These are phyloP conservation scores for Spea bombifrons DNA, from an alignment of 2,113 vertebrate species.

Conservation along the genomic window DNA sequence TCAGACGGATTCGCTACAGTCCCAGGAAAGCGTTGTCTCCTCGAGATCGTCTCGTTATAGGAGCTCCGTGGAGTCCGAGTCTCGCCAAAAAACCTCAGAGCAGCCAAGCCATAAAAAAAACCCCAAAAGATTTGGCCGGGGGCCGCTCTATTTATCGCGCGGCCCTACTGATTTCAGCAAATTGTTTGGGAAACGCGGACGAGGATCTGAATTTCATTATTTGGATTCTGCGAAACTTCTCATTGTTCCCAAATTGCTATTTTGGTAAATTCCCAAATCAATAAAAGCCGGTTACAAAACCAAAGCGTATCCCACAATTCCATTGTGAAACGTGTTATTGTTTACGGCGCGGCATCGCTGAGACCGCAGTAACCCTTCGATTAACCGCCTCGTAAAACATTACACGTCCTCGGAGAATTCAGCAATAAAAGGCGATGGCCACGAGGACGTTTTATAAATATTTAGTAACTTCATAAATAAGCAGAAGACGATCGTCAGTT, in stretches of 20 bases:
- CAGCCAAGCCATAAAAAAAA: too few relatives aligned
- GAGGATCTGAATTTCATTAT: neutral
- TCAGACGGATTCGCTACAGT: too few relatives aligned
- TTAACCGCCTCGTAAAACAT: neutral
- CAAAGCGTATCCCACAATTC: neutral
- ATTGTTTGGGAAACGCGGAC: too few relatives aligned
- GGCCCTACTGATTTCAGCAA: too few relatives aligned
- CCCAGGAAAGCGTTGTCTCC: too few relatives aligned
- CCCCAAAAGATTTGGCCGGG: too few relatives aligned
- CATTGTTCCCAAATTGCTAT: neutral
- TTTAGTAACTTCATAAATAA: neutral
- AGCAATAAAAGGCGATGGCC: neutral
- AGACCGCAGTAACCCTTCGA: neutral
- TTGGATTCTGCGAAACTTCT: neutral
- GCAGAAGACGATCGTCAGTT: neutral
- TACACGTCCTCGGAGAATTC: neutral
- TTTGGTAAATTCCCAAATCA: slow-evolving; percentile 3
- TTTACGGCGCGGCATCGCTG: neutral
- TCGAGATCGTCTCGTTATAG: too few relatives aligned
- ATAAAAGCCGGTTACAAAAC: neutral
- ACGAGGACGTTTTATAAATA: neutral
- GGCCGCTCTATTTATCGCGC: too few relatives aligned
- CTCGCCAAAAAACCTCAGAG: too few relatives aligned
- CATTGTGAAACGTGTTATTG: neutral
- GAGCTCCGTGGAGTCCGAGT: too few relatives aligned